A percentile compares a stretch with the other conserved stretches of the same genome.
These are phyloP conservation scores for Psittacula derbiana DNA, from an alignment of 2,797 vertebrate genomes.

Conservation along the genomic window DNA sequence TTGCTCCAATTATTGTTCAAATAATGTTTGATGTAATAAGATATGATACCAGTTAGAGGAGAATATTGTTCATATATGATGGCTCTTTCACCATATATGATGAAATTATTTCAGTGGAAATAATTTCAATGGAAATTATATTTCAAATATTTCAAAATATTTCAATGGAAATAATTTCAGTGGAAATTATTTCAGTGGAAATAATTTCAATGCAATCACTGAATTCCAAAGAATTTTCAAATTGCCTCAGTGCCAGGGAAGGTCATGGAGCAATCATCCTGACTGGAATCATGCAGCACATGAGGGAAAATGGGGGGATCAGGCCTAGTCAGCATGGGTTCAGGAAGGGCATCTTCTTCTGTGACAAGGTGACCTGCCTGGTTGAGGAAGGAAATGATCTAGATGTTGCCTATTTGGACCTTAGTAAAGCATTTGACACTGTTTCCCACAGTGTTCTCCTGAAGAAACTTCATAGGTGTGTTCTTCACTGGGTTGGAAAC, in stretches of 20 bases:
- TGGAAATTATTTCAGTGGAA: no score
- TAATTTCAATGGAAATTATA: not conserved
- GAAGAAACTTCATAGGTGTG: not conserved
- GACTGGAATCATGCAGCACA: not conserved
- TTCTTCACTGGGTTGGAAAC: not conserved
- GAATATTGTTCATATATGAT: not conserved
- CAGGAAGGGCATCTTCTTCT: not conserved
- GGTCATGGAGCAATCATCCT: not conserved
- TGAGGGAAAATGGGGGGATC: not conserved
- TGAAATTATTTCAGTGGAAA: not conserved
- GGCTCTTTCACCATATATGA: not conserved
- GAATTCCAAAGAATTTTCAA: not conserved
- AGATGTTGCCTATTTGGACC: not conserved
- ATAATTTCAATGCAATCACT: not conserved
- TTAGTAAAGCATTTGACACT: not conserved
- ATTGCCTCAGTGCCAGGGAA: not conserved
- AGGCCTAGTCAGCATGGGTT: not conserved
- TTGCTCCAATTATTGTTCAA: not conserved
- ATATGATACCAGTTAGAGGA: not conserved
- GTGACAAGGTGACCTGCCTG: not conserved
- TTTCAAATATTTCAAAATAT: no score
- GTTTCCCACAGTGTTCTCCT: not conserved
- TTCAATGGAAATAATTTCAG: no score
- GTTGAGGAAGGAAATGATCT: not conserved
- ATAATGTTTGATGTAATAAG: not conserved